Percentiles rank a stretch among this genome's conserved stretches.
Conservation (phyloP, 2,797 vertebrate species). For the Melanotaenia trifasciata region DNA sequence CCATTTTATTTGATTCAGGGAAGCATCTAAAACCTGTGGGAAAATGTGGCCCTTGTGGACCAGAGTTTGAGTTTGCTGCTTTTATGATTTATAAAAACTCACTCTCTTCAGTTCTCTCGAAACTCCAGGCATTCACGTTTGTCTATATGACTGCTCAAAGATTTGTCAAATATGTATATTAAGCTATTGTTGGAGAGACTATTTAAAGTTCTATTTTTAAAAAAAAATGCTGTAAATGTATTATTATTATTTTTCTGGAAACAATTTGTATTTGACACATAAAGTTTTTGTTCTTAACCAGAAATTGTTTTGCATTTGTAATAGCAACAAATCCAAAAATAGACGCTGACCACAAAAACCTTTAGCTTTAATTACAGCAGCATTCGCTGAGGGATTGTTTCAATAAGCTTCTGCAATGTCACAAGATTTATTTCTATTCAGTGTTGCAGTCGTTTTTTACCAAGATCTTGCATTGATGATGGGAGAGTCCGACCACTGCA, state of each 20-base stretch:
- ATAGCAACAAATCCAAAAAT: neutral
- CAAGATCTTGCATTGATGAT: too few species aligned
- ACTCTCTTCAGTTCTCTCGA: conserved; percentile 31
- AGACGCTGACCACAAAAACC: too few species aligned
- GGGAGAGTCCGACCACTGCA: too few species aligned
- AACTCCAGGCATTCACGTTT: conserved; percentile 60
- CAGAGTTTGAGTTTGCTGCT: neutral
- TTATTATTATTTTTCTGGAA: conserved; percentile 69
- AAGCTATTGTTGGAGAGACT: conserved; percentile 82
- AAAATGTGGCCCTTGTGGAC: neutral
- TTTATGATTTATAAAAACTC: conserved; percentile 63
- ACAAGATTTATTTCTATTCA: too few species aligned
- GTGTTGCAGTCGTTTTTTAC: too few species aligned
- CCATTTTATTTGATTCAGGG: neutral
- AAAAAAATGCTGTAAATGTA: conserved; percentile 76
- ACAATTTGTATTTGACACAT: conserved; percentile 70
- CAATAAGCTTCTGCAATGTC: too few species aligned
- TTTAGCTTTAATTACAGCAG: too few species aligned
- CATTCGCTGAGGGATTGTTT: too few species aligned
- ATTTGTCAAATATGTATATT: conserved; percentile 85
- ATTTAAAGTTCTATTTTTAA: conserved; percentile 88
- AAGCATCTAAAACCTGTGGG: neutral
- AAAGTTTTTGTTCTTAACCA: conserved; percentile 58
- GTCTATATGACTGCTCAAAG: conserved; percentile 66
- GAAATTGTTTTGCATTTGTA: conserved; percentile 41